These are phyloP conservation scores for Cremastinae sp. DNA, from an alignment of 2,888 invertebrate genomes.

Conservation along the genomic window DNA sequence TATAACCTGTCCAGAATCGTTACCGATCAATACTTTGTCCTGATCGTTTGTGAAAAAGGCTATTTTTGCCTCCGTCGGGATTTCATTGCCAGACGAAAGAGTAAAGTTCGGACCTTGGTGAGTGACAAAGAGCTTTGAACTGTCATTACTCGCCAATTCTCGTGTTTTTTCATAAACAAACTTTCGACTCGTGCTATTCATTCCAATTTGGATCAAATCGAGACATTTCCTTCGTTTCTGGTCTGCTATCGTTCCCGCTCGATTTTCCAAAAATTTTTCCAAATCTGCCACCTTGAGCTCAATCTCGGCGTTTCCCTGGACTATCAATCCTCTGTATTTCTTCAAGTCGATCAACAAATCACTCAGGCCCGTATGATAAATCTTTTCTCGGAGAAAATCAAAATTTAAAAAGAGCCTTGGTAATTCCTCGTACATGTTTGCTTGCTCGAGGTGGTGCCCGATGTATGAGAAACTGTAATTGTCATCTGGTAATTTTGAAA, in stretches of 20 bases:
- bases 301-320: conserved; percentile 81
- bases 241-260: conserved; percentile 84
- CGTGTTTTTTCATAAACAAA: conserved; percentile 83
- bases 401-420: conserved; percentile 85
- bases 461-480: conserved; percentile 88
- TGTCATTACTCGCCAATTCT: conserved; percentile 81
- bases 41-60: conserved; percentile 81
- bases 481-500: conserved; percentile 85
- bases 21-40: conserved; percentile 81
- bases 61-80: conserved; percentile 82
- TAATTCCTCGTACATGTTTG: conserved; percentile 83
- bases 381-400: conserved; percentile 87
- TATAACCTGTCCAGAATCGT: conserved; percentile 81
- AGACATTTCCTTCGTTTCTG: conserved; percentile 82
- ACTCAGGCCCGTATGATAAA: conserved; percentile 85
- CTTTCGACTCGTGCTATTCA: conserved; percentile 84
- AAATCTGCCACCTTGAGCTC: conserved; percentile 82
- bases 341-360: conserved; percentile 86
- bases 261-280: conserved; percentile 84
- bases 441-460: conserved; percentile 86
- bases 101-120: conserved; percentile 80
- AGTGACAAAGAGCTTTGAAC: conserved; percentile 84
- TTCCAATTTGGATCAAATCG: conserved; percentile 87
- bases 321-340: conserved; percentile 84
- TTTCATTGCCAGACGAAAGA: conserved; percentile 82